Evolutionary conservation across 2,113 vertebrate genomes (phyloP), one percentile per base, ranked within the genome.

Genomic region (Hemiscyllium ocellatum): DNA sequence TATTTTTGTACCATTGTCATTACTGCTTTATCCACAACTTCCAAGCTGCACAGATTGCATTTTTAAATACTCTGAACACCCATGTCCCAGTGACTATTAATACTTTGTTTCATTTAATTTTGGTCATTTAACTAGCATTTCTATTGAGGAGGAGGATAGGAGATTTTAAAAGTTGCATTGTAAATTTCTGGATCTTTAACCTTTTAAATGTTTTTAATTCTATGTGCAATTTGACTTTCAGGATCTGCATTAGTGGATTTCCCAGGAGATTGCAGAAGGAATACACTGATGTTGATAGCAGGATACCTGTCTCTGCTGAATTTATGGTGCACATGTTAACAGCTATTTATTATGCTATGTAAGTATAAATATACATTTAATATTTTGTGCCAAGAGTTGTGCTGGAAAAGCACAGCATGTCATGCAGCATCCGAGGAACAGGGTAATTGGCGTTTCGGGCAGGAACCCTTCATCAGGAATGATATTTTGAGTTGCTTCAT

Each of bases 251-350:
- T 96, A 99, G 98, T 96, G 99, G 99, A 96, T 99, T 99, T 97
- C 99, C 99, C 96, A 98, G 99, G 96, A 99, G 99, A 86, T 98
- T 99, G 97, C 97, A 99, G 95, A 98, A 99, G 96, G 98, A 99
- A 96, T 99, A 99, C 97, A 98, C 98, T 97, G 98, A 98, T 96
- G 96, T 99, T 96, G 99, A 96, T 96, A 97, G 97, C 20, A 98
- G 99, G 85, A 98, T 99, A 97, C 98, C 98, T 0, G 97, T 99
- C 96, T 99, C 99, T 5, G 98, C 99, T 17, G 99, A 99, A 96
- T 99, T 99, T 97, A 98, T 99, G 97, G 99, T 99, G 76, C 99
- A 99, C 94, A 98, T 99, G 97, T 98, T 99, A 96, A 99, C 99
- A 17, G 99, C 99, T 95, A 98, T 99, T 97, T 99, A 99, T 97